Conservation (phyloP, 1,140 invertebrate genomes). For the Drosophila kikkawai region DNA sequence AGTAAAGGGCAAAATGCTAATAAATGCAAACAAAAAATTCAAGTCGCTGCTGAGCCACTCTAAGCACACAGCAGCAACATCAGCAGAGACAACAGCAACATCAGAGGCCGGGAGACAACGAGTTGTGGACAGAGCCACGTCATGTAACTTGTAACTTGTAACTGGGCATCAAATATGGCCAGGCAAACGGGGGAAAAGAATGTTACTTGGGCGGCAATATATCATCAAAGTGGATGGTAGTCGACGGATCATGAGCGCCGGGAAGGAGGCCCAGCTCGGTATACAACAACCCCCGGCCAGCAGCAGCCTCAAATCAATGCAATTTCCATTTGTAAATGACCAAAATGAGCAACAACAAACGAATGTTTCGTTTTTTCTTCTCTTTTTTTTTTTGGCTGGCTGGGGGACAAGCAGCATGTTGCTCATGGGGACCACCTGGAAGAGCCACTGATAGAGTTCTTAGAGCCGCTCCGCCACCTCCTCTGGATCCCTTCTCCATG, state of each 20-base stretch:
- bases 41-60: conserved; percentile 33
- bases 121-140: conserved; percentile 63
- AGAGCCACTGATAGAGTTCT: conserved; percentile 52
- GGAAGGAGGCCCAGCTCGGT: conserved; percentile 4
- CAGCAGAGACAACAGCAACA: conserved; percentile 40
- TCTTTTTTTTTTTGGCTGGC: conserved; percentile 5
- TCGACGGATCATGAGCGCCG: conserved; percentile 44
- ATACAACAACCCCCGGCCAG: conserved; percentile 25
- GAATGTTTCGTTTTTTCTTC: conserved; percentile 38
- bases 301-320: conserved; percentile 74
- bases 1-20: conserved; percentile 79
- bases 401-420: conserved; percentile 21
- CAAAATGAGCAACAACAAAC: conserved; percentile 60
- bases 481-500: neutral
- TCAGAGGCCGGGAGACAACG: conserved; percentile 36
- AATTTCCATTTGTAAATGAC: conserved; percentile 84
- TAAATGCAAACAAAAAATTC: conserved; percentile 68
- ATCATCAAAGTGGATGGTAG: conserved; percentile 71
- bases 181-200: conserved; percentile 21
- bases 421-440: conserved; percentile 64
- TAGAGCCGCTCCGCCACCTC: conserved; percentile 6
- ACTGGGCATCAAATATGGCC: conserved; percentile 76
- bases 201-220: conserved; percentile 71
- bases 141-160: conserved; percentile 75
- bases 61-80: conserved; percentile 71